phyloP scores from a whole-genome alignment of 2,888 invertebrate genomes.

The Megalurothrips usitatus region DNA sequence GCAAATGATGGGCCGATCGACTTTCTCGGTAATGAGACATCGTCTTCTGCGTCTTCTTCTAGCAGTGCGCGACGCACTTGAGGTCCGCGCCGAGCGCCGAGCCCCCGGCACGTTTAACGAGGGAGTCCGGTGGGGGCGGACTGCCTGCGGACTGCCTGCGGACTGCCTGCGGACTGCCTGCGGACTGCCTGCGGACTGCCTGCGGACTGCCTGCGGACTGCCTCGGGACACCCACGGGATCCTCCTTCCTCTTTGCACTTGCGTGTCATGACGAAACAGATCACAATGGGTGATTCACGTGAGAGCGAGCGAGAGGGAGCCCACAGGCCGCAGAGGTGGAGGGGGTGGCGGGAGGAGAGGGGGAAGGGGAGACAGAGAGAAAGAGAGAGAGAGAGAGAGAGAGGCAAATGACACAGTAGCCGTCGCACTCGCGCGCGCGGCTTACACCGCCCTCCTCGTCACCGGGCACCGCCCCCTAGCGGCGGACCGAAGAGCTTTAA shows the following conservation, averaged over 20 bases:
- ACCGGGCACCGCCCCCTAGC: not conserved
- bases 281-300: slow-evolving; percentile 1
- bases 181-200: too few species aligned
- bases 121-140: too few species aligned
- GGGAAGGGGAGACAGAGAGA: not conserved
- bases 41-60: too few species aligned
- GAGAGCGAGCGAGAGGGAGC: not conserved
- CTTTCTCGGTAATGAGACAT: too few species aligned
- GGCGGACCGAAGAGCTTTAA: not conserved
- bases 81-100: too few species aligned
- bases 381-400: not conserved
- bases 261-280: slow-evolving; percentile 1
- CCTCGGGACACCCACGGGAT: too few species aligned
- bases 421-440: not conserved
- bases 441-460: not conserved
- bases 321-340: not conserved
- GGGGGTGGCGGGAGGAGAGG: not conserved
- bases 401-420: not conserved
- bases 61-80: too few species aligned
- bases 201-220: too few species aligned
- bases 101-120: too few species aligned
- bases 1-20: too few species aligned
- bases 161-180: too few species aligned
- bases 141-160: too few species aligned
- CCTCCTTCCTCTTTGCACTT: not conserved